Percentiles rank a stretch among this genome's conserved stretches.
Evolutionary conservation across 2,888 invertebrate genomes (phyloP).

Genomic region (Acholoe squamosa): DNA sequence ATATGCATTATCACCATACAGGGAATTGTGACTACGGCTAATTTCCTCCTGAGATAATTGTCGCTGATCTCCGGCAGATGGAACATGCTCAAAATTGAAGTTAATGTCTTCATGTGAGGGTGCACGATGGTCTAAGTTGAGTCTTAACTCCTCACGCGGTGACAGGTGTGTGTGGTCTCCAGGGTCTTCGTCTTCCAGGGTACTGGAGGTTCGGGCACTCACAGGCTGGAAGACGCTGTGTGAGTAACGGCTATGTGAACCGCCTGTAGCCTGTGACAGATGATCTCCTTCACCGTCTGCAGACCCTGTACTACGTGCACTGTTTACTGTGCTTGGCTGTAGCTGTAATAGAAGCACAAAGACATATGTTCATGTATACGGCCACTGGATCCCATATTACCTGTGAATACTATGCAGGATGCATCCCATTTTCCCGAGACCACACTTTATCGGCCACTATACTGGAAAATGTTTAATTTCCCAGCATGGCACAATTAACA

Average conservation of each 20-base stretch:
- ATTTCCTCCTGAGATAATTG: constrained; percentile 16
- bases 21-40: constrained; percentile 30
- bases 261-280: constrained; percentile 19
- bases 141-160: constrained; percentile 21
- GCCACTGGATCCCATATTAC: no score
- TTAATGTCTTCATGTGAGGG: constrained; percentile 54
- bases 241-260: constrained; percentile 57
- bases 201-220: constrained; percentile 71
- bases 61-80: neutral
- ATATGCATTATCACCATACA: constrained; percentile 43
- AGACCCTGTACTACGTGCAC: constrained; percentile 62
- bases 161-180: neutral
- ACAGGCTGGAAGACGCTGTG: constrained; percentile 71
- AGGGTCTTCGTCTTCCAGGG: constrained; percentile 66
- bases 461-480: no score
- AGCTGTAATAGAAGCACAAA: constrained; percentile 29
- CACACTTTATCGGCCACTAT: no score
- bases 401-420: no score
- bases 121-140: constrained; percentile 48
- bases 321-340: constrained; percentile 7
- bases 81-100: constrained; percentile 30
- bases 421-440: no score
- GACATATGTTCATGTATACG: neutral
- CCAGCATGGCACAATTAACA: no score
- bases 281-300: neutral